phyloP scores from a whole-genome alignment of 2,113 vertebrate genomes.

The Scopus umbretta region DNA sequence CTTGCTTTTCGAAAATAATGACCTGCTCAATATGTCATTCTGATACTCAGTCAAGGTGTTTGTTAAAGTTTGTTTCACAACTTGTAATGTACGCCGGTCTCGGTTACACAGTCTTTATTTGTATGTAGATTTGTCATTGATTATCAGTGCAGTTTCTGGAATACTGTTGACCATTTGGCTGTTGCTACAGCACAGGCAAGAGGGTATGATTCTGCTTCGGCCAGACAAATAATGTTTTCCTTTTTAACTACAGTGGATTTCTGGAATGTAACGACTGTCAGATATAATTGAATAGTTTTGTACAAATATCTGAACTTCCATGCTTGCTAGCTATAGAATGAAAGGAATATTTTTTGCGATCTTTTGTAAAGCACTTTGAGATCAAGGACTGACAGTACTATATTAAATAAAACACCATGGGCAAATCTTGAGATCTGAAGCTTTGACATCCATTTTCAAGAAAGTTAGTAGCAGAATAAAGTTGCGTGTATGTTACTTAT shows the following conservation, averaged over 20 bases:
- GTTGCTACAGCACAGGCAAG: accelerated
- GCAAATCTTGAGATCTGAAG: background rate
- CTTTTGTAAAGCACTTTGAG: slow-evolving; percentile 65
- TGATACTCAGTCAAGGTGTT: background rate
- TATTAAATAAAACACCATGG: background rate
- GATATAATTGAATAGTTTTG: background rate
- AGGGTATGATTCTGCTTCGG: background rate
- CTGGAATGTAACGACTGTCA: background rate
- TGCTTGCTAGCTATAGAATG: background rate
- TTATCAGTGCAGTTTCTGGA: background rate
- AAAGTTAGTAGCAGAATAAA: background rate
- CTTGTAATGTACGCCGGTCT: background rate
- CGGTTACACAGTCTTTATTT: background rate
- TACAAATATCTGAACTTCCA: background rate
- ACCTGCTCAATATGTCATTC: background rate
- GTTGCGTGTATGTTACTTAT: background rate
- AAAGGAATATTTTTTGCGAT: background rate
- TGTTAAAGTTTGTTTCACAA: background rate
- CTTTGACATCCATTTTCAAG: background rate
- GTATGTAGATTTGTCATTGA: background rate
- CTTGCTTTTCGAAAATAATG: background rate
- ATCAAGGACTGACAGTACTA: background rate
- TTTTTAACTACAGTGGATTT: background rate
- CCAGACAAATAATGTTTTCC: accelerated
- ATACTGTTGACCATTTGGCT: background rate